Evolutionary conservation across 2,113 vertebrate species (phyloP), one percentile per base, ranked within the genome.

Genomic region (Glaucomys volans): DNA sequence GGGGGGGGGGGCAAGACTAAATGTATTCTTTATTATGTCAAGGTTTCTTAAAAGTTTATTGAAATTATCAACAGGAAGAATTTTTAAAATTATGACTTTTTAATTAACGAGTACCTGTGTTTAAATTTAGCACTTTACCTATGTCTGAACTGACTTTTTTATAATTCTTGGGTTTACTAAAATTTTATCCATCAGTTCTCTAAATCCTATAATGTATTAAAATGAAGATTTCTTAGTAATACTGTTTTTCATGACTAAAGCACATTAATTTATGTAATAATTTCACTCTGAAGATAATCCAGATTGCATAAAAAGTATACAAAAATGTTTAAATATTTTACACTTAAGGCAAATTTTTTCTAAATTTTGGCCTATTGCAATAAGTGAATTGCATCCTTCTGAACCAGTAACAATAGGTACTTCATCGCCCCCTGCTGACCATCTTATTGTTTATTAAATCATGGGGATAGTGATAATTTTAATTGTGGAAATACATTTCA

Each of bases 101-200:
- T 57, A 71, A 72, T 75, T 59, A 94, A 71, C 18, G 24, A 28
- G 77, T 72, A 54, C 52, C 79, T 77, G 2, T 87, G 57, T 77
- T 85, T 96, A 74, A 47, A 66, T 90, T 94, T 94, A 88, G 71
- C 42, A 79, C 90, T 97, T 81, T 97, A 98, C 95, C 92, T 97
- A 97, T 94, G 16, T 98, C 95, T 97, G 92, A 97, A 0, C 35
- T 91, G 97, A 96, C 97, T 98, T 98, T 93, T 95, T 96, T 96
- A 90, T 89, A 81, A 92, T 66, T 94, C 94, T 97, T 88, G 74
- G 50, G 74, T 91, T 81, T 96, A 90, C 50, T 0, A 30, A 90
- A 69, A 69, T 91, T 40, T 88, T 97, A 79, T 44, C 92, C 30
- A 37, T 81, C 59, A 97, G 90, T 96, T 98, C 69, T 97, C 92